phyloP scores from a whole-genome alignment of 92 coral and sea anemone species.

The Epizoanthus illoricatus region DNA sequence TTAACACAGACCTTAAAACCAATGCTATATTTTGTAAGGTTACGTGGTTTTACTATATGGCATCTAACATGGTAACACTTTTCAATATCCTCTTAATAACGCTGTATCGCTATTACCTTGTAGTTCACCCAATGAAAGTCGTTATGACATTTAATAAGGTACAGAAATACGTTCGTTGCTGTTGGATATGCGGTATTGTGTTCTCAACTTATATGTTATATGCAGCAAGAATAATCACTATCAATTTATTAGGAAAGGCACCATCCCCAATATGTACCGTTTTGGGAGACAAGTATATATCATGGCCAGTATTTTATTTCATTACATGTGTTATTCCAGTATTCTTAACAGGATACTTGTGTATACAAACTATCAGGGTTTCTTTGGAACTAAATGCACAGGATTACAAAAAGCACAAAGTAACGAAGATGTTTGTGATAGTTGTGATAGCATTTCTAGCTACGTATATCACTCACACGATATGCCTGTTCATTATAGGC shows the following conservation, averaged over 20 bases:
- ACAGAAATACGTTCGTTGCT: background rate
- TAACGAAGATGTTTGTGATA: slow-evolving; percentile 23
- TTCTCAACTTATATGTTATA: background rate
- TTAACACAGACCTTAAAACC: background rate
- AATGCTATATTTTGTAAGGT: slow-evolving; percentile 10
- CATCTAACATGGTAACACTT: background rate
- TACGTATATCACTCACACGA: background rate
- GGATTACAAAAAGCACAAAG: slow-evolving; percentile 6
- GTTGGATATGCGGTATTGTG: slow-evolving; percentile 1
- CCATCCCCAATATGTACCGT: background rate
- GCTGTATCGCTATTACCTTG: slow-evolving; percentile 21
- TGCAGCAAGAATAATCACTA: background rate
- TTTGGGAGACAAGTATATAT: background rate
- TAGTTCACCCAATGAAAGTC: slow-evolving; percentile 16
- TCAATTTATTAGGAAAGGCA: background rate
- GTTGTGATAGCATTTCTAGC: background rate
- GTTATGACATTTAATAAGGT: slow-evolving; percentile 11
- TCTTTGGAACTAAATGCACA: slow-evolving; percentile 5
- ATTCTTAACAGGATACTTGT: background rate
- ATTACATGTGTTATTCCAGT: slow-evolving; percentile 12
- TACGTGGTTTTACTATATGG: background rate
- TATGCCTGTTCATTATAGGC: background rate
- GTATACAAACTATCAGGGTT: slow-evolving; percentile 8
- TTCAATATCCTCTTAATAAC: slow-evolving; percentile 12
- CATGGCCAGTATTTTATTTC: background rate